Evolutionary conservation across 92 coral and sea anemone species (phyloP).

Genomic region (Chrysogorgia sp.): DNA sequence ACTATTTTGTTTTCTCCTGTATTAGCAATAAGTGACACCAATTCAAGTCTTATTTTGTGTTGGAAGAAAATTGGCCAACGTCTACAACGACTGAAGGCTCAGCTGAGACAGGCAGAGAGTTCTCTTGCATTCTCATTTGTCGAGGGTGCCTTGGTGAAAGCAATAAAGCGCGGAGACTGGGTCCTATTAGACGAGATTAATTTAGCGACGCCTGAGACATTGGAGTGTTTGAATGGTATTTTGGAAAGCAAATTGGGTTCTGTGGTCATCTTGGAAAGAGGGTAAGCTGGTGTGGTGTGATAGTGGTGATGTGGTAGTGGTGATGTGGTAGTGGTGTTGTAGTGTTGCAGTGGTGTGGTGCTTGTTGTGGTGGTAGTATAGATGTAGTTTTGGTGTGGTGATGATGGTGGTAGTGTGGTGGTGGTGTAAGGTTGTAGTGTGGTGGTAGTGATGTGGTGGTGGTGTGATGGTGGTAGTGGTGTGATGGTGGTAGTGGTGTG

Average conservation of each 20-base stretch:
- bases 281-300: constrained; percentile 54
- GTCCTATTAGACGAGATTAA: constrained; percentile 94
- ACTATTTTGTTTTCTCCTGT: neutral
- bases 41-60: constrained; percentile 37
- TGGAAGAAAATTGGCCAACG: constrained; percentile 77
- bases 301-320: too few species aligned
- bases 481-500: too few species aligned
- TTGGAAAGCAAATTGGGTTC: constrained; percentile 92
- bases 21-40: neutral
- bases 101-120: constrained; percentile 86
- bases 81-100: constrained; percentile 69
- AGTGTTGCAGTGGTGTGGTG: too few species aligned
- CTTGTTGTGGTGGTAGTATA: too few species aligned
- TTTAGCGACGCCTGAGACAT: constrained; percentile 93
- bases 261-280: constrained; percentile 89
- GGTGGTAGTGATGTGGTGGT: too few species aligned
- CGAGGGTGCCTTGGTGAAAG: constrained; percentile 91
- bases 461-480: too few species aligned
- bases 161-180: constrained; percentile 86
- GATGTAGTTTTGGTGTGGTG: too few species aligned
- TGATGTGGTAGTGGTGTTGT: too few species aligned
- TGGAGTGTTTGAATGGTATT: constrained; percentile 95
- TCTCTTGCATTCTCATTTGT: constrained; percentile 86
- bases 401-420: too few species aligned
- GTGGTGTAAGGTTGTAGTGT: too few species aligned